Evolutionary conservation across 1,140 invertebrate species (phyloP).

Genomic region (Drosophila ficusphila): DNA sequence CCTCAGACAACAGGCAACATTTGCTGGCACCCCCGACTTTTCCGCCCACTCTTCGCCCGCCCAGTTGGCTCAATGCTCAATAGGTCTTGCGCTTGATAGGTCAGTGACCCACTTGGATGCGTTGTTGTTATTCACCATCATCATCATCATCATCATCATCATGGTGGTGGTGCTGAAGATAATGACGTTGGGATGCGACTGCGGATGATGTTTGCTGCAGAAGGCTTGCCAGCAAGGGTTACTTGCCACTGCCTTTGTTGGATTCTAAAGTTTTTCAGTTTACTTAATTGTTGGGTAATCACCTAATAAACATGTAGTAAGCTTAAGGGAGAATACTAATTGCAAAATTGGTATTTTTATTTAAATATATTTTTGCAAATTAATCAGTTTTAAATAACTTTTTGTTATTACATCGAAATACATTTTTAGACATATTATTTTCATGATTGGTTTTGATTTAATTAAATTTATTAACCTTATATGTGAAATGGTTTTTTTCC

Average conservation of each 20-base stretch:
- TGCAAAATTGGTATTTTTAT: no score
- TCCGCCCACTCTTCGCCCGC: conserved; percentile 16
- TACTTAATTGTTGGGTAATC: neutral
- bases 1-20: conserved; percentile 55
- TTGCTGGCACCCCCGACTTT: conserved; percentile 54
- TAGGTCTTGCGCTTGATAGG: conserved; percentile 80
- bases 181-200: conserved; percentile 5
- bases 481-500: no score
- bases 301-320: no score
- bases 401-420: no score
- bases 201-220: conserved; percentile 53
- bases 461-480: no score
- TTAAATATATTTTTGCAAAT: no score
- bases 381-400: no score
- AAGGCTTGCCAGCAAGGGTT: conserved; percentile 13
- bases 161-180: conserved; percentile 5
- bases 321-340: no score
- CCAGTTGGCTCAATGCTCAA: conserved; percentile 59
- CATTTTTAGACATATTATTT: no score
- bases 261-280: neutral
- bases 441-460: no score
- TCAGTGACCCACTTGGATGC: conserved; percentile 76
- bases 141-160: conserved; percentile 18
- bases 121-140: conserved; percentile 13
- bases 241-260: conserved; percentile 7